A percentile compares a stretch with the other conserved stretches of the same genome.
Evolutionary conservation across 2,888 invertebrate species (phyloP).

Genomic region (Eupithecia centaureata): DNA sequence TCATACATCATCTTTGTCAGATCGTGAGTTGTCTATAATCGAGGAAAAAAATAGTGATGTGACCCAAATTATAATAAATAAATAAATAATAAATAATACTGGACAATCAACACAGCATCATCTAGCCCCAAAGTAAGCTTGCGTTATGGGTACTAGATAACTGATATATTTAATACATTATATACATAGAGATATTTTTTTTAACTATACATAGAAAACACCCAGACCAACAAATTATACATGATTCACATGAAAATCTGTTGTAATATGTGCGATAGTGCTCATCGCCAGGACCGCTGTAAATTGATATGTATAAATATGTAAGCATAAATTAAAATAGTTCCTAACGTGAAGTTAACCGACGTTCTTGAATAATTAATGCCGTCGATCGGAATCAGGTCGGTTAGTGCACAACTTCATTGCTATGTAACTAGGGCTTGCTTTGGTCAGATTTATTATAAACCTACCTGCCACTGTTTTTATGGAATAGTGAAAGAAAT

Average conservation of each 20-base stretch:
- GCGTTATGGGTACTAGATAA: too few species aligned
- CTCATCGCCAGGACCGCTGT: background rate
- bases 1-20: too few species aligned
- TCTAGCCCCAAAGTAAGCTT: too few species aligned
- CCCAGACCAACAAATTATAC: too few species aligned
- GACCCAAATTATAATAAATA: too few species aligned
- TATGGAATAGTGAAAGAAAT: background rate
- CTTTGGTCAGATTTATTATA: constrained; percentile 24
- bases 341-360: constrained; percentile 21
- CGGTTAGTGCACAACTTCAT: constrained; percentile 27
- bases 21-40: too few species aligned
- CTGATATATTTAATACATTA: too few species aligned
- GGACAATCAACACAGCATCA: too few species aligned
- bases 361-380: constrained; percentile 35
- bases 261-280: background rate
- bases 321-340: constrained; percentile 9
- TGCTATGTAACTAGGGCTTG: constrained; percentile 30
- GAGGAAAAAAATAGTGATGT: too few species aligned
- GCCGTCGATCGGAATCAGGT: constrained; percentile 29
- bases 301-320: background rate
- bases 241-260: background rate
- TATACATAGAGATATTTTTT: too few species aligned
- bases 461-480: constrained; percentile 1
- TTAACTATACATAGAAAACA: too few species aligned
- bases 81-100: too few species aligned